Evolutionary conservation across 1,140 invertebrate genomes (phyloP).

Genomic region (Rhagoletis zephyria): DNA sequence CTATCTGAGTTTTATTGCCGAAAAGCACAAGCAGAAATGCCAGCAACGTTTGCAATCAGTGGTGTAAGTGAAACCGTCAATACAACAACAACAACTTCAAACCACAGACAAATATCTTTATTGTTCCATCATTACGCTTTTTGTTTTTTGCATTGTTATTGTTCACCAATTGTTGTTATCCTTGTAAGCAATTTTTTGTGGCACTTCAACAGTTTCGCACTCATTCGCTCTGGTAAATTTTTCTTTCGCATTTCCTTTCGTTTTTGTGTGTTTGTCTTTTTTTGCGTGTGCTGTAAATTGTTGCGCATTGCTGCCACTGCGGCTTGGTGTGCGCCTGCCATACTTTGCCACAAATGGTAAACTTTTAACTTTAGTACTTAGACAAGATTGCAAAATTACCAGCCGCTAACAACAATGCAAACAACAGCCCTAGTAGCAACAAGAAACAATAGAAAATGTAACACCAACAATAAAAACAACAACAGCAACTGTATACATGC

Average conservation of each 20-base stretch:
- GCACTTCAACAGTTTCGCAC: neutral
- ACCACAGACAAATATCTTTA: slow-evolving; percentile 40
- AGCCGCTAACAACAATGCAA: slow-evolving; percentile 56
- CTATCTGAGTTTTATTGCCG: neutral
- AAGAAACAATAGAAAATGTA: neutral
- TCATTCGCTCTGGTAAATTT: neutral
- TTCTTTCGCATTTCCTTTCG: neutral
- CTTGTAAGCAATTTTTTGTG: neutral
- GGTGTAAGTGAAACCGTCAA: neutral
- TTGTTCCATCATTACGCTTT: slow-evolving; percentile 36
- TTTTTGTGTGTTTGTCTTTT: neutral
- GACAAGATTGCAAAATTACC: slow-evolving; percentile 69
- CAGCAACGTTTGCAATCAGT: slow-evolving; percentile 13
- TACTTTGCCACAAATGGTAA: slow-evolving; percentile 58
- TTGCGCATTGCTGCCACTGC: slow-evolving; percentile 40
- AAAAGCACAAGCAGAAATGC: neutral
- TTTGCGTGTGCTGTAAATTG: slow-evolving; percentile 35
- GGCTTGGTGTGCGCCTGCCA: slow-evolving; percentile 10
- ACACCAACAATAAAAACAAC: neutral
- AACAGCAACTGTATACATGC: slow-evolving; percentile 17
- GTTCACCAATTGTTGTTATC: neutral
- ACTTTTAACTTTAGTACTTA: slow-evolving; percentile 65
- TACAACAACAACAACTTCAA: neutral
- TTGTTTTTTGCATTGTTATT: neutral
- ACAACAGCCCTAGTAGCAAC: neutral